Evolutionary conservation across 2,113 vertebrate species (phyloP).

Genomic region (Corythaixoides concolor): DNA sequence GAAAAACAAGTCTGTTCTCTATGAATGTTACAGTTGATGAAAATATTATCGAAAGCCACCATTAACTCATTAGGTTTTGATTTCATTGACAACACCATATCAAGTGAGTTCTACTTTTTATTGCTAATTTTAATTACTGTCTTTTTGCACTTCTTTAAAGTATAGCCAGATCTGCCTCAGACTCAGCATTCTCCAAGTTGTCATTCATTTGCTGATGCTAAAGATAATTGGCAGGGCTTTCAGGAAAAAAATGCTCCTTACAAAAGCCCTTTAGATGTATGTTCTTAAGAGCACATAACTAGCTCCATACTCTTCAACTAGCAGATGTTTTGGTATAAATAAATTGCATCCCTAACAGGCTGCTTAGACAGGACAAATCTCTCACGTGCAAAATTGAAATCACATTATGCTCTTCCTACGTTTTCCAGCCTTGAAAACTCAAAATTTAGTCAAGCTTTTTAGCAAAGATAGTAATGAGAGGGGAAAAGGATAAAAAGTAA

Average conservation of each 20-base stretch:
- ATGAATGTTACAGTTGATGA: background rate
- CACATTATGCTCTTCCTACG: rapidly evolving
- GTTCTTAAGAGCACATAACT: background rate
- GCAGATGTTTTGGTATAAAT: conserved; percentile 8
- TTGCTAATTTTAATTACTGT: conserved; percentile 55
- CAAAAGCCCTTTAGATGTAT: background rate
- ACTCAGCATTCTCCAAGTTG: background rate
- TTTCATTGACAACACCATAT: background rate
- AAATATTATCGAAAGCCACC: background rate
- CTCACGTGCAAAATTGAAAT: background rate
- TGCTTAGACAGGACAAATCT: background rate
- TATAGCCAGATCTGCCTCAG: background rate
- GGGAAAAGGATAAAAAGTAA: background rate
- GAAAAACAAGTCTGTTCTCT: background rate
- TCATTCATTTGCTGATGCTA: background rate
- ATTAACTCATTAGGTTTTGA: background rate
- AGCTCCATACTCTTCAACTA: background rate
- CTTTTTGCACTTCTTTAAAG: conserved; percentile 24
- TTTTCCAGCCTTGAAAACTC: background rate
- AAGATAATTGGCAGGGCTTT: conserved; percentile 14
- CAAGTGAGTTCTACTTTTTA: background rate
- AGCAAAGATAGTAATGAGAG: background rate
- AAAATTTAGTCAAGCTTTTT: background rate
- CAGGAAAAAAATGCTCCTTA: background rate
- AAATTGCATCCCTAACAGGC: background rate